These are phyloP conservation scores for Limosa lapponica DNA, from an alignment of 2,797 vertebrate species.

Conservation along the genomic window DNA sequence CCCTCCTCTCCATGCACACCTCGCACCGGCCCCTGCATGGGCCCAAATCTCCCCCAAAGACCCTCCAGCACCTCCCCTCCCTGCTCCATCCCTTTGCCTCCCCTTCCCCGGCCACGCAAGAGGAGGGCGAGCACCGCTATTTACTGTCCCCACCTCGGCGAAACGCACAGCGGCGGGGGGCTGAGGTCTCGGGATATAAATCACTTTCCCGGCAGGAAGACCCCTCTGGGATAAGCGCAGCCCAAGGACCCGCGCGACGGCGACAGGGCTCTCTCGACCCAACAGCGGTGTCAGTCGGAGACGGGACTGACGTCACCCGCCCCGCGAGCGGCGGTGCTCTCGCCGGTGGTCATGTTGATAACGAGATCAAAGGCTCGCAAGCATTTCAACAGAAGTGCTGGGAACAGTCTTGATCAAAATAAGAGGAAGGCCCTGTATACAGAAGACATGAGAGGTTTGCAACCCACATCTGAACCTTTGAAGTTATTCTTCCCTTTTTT, in stretches of 20 bases:
- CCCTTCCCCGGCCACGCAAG: not conserved
- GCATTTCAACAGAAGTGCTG: slow-evolving; percentile 61
- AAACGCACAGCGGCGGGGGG: fast-evolving
- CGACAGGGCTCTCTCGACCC: not conserved
- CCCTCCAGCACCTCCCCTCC: not conserved
- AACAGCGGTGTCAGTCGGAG: not conserved
- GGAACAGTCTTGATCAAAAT: slow-evolving; percentile 73
- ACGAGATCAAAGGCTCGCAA: slow-evolving; percentile 67
- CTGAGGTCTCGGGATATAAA: fast-evolving
- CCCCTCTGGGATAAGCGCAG: not conserved
- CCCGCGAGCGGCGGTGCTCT: not conserved
- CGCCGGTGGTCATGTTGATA: slow-evolving; percentile 66
- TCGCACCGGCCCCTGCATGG: not conserved
- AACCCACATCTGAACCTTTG: slow-evolving; percentile 71
- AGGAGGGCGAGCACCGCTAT: fast-evolving
- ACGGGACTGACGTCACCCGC: not conserved
- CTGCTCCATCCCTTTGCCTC: not conserved
- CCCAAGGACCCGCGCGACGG: not conserved
- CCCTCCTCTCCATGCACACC: not conserved
- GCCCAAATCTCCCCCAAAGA: not conserved
- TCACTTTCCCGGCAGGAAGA: not conserved
- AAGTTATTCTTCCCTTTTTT: slow-evolving; percentile 17
- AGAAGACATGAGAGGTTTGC: slow-evolving; percentile 70
- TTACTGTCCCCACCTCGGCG: fast-evolving
- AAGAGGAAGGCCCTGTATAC: slow-evolving; percentile 71